A percentile compares a stretch with the other conserved stretches of the same genome.
Evolutionary conservation across 2,113 vertebrate genomes (phyloP).

Genomic region (Alligator sinensis): DNA sequence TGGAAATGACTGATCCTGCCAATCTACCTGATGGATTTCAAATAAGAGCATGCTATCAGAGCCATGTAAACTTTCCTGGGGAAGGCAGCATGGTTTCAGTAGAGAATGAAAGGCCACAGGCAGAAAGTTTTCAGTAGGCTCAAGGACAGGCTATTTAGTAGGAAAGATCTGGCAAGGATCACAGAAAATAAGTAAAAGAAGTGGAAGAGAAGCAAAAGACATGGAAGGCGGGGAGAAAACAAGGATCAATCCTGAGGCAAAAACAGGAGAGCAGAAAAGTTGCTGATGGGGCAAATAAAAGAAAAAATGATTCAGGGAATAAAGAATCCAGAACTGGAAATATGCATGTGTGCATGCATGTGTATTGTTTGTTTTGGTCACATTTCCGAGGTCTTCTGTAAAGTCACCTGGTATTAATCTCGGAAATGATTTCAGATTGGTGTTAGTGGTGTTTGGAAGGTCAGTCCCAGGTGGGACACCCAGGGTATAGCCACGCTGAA

Average conservation of each 20-base stretch:
- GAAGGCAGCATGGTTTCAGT: background rate
- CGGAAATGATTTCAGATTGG: slow-evolving; percentile 27
- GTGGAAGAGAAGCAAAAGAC: background rate
- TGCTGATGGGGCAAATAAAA: background rate
- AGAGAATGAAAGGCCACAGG: background rate
- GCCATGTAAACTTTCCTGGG: background rate
- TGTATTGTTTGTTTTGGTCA: background rate
- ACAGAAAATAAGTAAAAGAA: background rate
- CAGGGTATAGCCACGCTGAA: slow-evolving; percentile 21
- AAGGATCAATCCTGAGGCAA: background rate
- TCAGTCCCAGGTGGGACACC: background rate
- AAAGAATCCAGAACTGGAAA: background rate
- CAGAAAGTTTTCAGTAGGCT: background rate
- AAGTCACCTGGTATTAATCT: slow-evolving; percentile 11
- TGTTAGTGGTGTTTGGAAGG: slow-evolving; percentile 28
- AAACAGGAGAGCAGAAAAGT: background rate
- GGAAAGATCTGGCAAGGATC: background rate
- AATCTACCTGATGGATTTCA: background rate
- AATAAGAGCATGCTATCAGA: background rate
- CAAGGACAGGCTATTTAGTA: background rate
- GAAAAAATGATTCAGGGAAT: background rate
- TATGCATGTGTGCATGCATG: background rate
- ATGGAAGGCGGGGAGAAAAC: background rate
- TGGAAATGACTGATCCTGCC: background rate
- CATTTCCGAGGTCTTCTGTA: slow-evolving; percentile 2